Evolutionary conservation across 2,888 invertebrate genomes (phyloP).

Genomic region (Dexiosoma caninum): DNA sequence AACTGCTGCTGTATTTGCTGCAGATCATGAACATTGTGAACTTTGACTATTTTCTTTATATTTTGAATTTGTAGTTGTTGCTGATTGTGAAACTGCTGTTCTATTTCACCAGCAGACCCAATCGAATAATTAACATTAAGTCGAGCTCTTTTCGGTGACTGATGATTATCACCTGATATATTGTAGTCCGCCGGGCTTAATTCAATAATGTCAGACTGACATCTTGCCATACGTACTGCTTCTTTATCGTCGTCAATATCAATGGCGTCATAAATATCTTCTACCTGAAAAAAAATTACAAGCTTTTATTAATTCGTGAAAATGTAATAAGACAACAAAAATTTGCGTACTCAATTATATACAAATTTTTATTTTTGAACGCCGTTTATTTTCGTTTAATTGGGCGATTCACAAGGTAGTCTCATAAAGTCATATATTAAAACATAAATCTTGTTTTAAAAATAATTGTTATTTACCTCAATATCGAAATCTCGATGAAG

Average conservation of each 20-base stretch:
- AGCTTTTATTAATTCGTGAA: not conserved
- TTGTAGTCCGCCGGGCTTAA: conserved; percentile 79
- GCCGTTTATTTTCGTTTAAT: too few relatives aligned
- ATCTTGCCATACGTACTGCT: conserved; percentile 69
- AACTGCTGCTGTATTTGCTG: conserved; percentile 60
- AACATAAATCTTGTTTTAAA: too few relatives aligned
- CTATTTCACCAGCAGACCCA: conserved; percentile 78
- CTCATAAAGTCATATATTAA: too few relatives aligned
- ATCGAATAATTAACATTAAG: conserved; percentile 78
- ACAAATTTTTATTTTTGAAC: too few relatives aligned
- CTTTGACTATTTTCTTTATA: conserved; percentile 66
- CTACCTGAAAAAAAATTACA: conserved; percentile 78
- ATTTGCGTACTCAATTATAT: too few relatives aligned
- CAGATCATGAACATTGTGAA: conserved; percentile 62
- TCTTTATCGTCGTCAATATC: conserved; percentile 82
- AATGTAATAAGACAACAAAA: too few relatives aligned
- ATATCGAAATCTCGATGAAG: conserved; percentile 80
- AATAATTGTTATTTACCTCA: too few relatives aligned
- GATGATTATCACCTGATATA: conserved; percentile 78
- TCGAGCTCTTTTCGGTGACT: conserved; percentile 74
- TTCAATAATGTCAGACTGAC: conserved; percentile 80
- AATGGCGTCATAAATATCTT: conserved; percentile 85
- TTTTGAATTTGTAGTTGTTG: conserved; percentile 67
- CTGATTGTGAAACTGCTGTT: conserved; percentile 68
- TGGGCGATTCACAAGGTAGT: too few relatives aligned